A percentile compares a stretch with the other conserved stretches of the same genome.
These are phyloP conservation scores for Polia nebulosa DNA, from an alignment of 2,888 invertebrate genomes.

Conservation along the genomic window DNA sequence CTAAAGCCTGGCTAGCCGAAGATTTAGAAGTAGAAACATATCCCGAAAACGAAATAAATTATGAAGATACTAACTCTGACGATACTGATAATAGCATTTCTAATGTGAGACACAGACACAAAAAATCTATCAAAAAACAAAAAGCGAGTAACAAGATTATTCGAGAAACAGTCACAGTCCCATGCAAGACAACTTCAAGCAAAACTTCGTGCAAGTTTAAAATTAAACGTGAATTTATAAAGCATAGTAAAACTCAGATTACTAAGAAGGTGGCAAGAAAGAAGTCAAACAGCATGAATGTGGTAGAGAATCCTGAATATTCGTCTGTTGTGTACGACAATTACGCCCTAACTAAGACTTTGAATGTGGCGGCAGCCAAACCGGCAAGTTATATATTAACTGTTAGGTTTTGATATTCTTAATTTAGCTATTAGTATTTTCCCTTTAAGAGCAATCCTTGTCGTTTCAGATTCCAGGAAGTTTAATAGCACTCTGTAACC, in stretches of 20 bases:
- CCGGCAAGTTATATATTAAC: slow-evolving; percentile 72
- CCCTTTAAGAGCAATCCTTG: not conserved
- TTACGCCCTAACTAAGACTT: slow-evolving; percentile 54
- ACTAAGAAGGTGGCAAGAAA: slow-evolving; percentile 68
- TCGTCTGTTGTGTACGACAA: slow-evolving; percentile 62
- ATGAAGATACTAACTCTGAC: slow-evolving; percentile 66
- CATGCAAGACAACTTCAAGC: slow-evolving; percentile 56
- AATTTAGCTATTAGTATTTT: not conserved
- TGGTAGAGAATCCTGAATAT: slow-evolving; percentile 66
- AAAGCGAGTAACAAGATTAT: slow-evolving; percentile 49
- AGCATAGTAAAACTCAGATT: slow-evolving; percentile 66
- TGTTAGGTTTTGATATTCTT: not conserved
- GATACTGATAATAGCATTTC: slow-evolving; percentile 68
- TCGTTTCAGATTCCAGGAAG: slow-evolving; percentile 80
- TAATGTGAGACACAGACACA: slow-evolving; percentile 63
- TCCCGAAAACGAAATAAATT: slow-evolving; percentile 60
- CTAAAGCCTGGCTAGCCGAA: slow-evolving; percentile 77
- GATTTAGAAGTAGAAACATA: slow-evolving; percentile 70
- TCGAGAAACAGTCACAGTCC: slow-evolving; percentile 46
- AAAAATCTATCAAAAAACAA: slow-evolving; percentile 64
- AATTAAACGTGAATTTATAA: slow-evolving; percentile 59
- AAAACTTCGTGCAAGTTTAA: slow-evolving; percentile 53
- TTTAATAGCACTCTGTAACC: slow-evolving; percentile 76
- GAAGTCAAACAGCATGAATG: slow-evolving; percentile 65
- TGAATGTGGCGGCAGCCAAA: slow-evolving; percentile 70